These are phyloP conservation scores for Lasioglossum vierecki DNA, from an alignment of 2,888 invertebrate species.

Conservation along the genomic window DNA sequence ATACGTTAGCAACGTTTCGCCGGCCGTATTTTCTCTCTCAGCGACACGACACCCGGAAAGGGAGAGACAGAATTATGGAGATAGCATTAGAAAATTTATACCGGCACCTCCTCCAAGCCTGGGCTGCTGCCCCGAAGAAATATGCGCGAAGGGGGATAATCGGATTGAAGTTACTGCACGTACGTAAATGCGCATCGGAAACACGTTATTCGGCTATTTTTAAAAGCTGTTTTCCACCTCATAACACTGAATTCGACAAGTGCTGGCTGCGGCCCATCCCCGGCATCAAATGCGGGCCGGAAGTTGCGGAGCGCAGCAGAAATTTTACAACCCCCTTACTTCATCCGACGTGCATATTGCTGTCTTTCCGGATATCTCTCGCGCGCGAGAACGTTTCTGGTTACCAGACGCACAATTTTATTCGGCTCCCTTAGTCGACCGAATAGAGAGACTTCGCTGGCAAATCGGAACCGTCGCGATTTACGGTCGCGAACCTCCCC, in stretches of 20 bases:
- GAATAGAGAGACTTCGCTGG: slow-evolving; percentile 17
- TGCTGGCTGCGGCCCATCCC: slow-evolving; percentile 35
- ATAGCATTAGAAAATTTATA: slow-evolving; percentile 59
- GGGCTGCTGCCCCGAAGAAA: slow-evolving; percentile 44
- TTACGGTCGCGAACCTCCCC: background rate
- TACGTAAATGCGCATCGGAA: slow-evolving; percentile 62
- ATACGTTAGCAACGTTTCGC: slow-evolving; percentile 28
- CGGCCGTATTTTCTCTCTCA: slow-evolving; percentile 25
- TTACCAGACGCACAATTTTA: slow-evolving; percentile 41
- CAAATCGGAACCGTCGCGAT: slow-evolving; percentile 19
- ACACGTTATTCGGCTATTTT: slow-evolving; percentile 63
- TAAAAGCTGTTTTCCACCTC: slow-evolving; percentile 66
- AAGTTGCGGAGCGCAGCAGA: slow-evolving; percentile 57
- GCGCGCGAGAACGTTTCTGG: slow-evolving; percentile 17
- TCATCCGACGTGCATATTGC: slow-evolving; percentile 44
- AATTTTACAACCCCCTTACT: slow-evolving; percentile 58
- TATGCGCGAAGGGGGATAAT: slow-evolving; percentile 50
- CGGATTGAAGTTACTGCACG: slow-evolving; percentile 55
- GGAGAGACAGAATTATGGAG: slow-evolving; percentile 49
- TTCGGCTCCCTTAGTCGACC: background rate
- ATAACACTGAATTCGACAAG: slow-evolving; percentile 64
- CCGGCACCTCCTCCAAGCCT: slow-evolving; percentile 27
- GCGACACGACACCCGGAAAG: slow-evolving; percentile 13
- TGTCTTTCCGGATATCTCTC: slow-evolving; percentile 29
- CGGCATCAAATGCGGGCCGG: slow-evolving; percentile 46